Evolutionary conservation across 1,140 invertebrate genomes (phyloP).

Genomic region (Bombus picipes): DNA sequence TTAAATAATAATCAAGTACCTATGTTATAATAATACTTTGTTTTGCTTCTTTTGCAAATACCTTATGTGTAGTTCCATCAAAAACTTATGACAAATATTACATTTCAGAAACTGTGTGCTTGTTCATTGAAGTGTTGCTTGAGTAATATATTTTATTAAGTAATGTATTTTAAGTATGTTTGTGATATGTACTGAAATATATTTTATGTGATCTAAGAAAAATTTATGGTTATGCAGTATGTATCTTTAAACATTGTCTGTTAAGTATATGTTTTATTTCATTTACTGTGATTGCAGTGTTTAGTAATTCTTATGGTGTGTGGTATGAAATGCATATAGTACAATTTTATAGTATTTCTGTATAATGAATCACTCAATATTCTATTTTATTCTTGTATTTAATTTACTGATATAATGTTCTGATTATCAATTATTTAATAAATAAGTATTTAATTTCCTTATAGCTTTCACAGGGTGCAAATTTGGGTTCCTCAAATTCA

Average conservation of each 20-base stretch:
- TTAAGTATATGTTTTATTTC: conserved; percentile 24
- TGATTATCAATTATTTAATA: conserved; percentile 2
- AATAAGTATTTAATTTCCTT: conserved; percentile 45
- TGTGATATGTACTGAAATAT: conserved; percentile 21
- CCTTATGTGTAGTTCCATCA: conserved; percentile 2
- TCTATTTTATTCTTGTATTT: neutral
- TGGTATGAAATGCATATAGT: neutral
- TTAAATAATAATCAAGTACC: neutral
- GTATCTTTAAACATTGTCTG: neutral
- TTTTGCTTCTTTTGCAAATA: neutral
- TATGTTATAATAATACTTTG: neutral
- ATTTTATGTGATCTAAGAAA: neutral
- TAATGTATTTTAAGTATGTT: conserved; percentile 20
- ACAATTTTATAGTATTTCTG: neutral
- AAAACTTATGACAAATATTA: conserved; percentile 13
- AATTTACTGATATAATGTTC: neutral
- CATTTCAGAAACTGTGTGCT: conserved; percentile 30
- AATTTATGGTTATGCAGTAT: conserved; percentile 5
- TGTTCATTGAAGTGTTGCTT: conserved; percentile 27
- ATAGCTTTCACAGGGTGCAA: conserved; percentile 78
- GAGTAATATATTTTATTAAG: conserved; percentile 24
- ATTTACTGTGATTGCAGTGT: conserved; percentile 11
- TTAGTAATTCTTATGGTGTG: conserved; percentile 7
- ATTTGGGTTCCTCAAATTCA: conserved; percentile 73
- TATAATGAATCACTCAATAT: neutral